Base-by-base conservation (phyloP, 2,113 vertebrate genomes). In the Galbula dea region DNA sequence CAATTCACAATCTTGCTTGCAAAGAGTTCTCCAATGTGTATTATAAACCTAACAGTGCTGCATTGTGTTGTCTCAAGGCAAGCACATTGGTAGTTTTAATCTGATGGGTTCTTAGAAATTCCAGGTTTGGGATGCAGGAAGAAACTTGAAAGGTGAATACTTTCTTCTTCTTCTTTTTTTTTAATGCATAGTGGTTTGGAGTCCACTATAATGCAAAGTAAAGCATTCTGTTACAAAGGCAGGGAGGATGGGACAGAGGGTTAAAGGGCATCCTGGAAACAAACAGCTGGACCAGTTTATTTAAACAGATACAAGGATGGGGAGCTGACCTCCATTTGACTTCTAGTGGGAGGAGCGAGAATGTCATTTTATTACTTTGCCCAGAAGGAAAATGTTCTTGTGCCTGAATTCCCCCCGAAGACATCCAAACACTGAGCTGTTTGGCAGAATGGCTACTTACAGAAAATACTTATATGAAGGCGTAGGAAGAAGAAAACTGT, bases 251-350 rank as follows among this genome's bases (percentile, higher is more conserved):
- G 98, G 97, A 96, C 96, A 92, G 96, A 98, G 97, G 98, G 98
- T 98, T 98, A 98, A 97, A 98, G 98, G 97, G 96, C 98, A 97
- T 97, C 98, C 97, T 97, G 95, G 97, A 97, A 98, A 98, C 98
- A 98, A 98, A 98, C 98, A 98, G 98, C 98, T 98, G 98, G 97
- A 97, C 97, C 96, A 97, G 98, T 98, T 98, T 98, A 98, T 98
- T 98, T 98, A 98, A 99, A 98, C 98, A 98, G 98, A 98, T 98
- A 98, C 97, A 97, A 97, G 96, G 96, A 97, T 97, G 97, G 96
- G 97, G 97, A 98, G 97, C 97, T 98, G 98, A 98, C 98, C 98
- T 98, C 92, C 83, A 81, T 97, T 97, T 98, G 98, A 98, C 98
- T 98, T 96, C 94, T 83, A 93, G 96, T 97, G 96, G 97, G 97